Evolutionary conservation across 2,797 vertebrate species (phyloP).

Genomic region (Graptemys geographica): DNA sequence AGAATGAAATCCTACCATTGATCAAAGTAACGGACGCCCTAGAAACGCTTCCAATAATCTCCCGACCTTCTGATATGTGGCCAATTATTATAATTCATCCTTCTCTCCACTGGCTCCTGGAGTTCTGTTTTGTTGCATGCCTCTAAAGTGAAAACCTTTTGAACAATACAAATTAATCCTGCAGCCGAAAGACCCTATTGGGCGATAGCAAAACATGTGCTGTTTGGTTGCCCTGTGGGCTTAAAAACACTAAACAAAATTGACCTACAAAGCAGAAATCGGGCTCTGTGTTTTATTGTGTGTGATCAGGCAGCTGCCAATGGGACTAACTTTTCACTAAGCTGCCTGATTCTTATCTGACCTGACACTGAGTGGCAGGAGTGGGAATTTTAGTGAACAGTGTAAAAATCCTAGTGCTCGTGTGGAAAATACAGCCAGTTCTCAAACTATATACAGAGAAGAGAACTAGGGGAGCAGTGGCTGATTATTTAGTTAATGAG

Average conservation of each 20-base stretch:
- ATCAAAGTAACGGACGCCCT: slow-evolving; percentile 20
- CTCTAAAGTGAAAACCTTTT: slow-evolving; percentile 51
- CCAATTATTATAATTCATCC: slow-evolving; percentile 9
- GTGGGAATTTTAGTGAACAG: slow-evolving; percentile 73
- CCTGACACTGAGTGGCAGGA: slow-evolving; percentile 77
- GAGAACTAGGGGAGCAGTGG: not conserved
- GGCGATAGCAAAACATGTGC: slow-evolving; percentile 40
- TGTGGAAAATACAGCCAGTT: slow-evolving; percentile 14
- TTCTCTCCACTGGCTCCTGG: slow-evolving; percentile 30
- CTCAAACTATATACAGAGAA: not conserved
- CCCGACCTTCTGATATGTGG: slow-evolving; percentile 5
- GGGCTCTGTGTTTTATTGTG: not conserved
- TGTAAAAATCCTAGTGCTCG: slow-evolving; percentile 59
- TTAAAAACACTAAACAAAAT: slow-evolving; percentile 40
- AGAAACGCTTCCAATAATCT: not conserved
- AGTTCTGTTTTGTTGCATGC: slow-evolving; percentile 39
- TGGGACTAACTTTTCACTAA: slow-evolving; percentile 39
- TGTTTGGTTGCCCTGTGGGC: slow-evolving; percentile 31
- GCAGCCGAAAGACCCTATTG: slow-evolving; percentile 30
- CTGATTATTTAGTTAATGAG: not conserved
- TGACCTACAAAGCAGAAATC: slow-evolving; percentile 66
- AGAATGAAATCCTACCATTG: slow-evolving; percentile 1
- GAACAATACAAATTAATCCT: slow-evolving; percentile 65
- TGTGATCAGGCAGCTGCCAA: slow-evolving; percentile 48
- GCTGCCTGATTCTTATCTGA: slow-evolving; percentile 39